Conservation (phyloP, 1,140 invertebrate genomes). For the Odontomachus brunneus region DNA sequence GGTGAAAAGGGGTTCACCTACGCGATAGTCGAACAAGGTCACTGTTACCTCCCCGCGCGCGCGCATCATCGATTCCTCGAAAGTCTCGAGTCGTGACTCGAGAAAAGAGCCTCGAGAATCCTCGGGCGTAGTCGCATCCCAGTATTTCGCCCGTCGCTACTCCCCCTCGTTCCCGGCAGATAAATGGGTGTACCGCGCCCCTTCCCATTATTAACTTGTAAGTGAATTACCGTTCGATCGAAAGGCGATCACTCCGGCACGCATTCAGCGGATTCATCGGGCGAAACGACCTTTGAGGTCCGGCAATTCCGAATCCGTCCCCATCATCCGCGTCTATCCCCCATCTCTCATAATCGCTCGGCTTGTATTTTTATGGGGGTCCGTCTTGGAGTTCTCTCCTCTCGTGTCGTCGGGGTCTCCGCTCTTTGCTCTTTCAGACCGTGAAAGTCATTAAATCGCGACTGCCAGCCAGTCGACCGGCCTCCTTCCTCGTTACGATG, state of each 20-base stretch:
- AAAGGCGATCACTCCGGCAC: slow-evolving; percentile 79
- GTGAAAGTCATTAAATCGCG: slow-evolving; percentile 41
- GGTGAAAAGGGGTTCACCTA: slow-evolving; percentile 7
- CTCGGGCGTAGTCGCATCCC: slow-evolving; percentile 56
- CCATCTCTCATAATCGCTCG: slow-evolving; percentile 65
- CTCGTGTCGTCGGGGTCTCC: background rate
- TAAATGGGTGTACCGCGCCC: slow-evolving; percentile 81
- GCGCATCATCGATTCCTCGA: slow-evolving; percentile 49
- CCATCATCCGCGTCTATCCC: slow-evolving; percentile 45
- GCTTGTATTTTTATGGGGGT: slow-evolving; percentile 68
- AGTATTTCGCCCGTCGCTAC: slow-evolving; percentile 51
- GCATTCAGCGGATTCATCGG: slow-evolving; percentile 75
- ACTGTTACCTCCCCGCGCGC: slow-evolving; percentile 30
- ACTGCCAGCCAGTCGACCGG: background rate
- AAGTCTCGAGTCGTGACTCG: slow-evolving; percentile 25
- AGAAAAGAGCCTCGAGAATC: slow-evolving; percentile 48
- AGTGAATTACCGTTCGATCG: slow-evolving; percentile 85
- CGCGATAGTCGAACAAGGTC: slow-evolving; percentile 42
- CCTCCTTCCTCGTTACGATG: slow-evolving; percentile 8
- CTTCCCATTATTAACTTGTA: slow-evolving; percentile 84
- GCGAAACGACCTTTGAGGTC: slow-evolving; percentile 81
- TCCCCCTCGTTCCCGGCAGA: slow-evolving; percentile 73
- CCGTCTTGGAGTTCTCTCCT: slow-evolving; percentile 36
- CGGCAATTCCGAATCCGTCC: slow-evolving; percentile 71
- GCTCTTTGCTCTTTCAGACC: slow-evolving; percentile 1